Base-by-base conservation (phyloP, 2,888 invertebrate species). In the Sphaerophoria taeniata region DNA sequence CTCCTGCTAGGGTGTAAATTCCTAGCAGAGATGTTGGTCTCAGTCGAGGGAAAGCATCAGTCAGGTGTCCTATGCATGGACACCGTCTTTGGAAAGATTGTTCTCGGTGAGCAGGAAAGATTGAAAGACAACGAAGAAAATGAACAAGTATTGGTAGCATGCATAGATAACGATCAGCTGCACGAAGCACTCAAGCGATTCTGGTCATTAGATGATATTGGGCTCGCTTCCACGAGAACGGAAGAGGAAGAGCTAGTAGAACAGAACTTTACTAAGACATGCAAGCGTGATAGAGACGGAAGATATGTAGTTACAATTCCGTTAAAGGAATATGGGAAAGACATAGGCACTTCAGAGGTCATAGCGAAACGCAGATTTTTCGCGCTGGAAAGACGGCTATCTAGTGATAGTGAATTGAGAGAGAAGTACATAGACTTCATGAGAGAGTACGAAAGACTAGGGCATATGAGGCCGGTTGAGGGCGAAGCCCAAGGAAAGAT, bases 241-340 rank as follows among this genome's bases (percentile, higher is more conserved):
- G 9, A 47, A 24, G 70, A 56, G 31, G 14, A 70, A 34, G 70
- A 70, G 31, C 16, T n/a, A 11, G 71, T 49, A 16, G 58, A 71
- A 12, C 7, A 49, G 12, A 58, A 58, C 16, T 71, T 71, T 12
- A 7, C 49, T n/a, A 36, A 58, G 7, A 71, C 71, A 24, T 36
- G 24, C 7, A n/a, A 11, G 1, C 31, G 70, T 45, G 49, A 70
- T 6, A 7, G 33, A 12, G 16, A 24, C 14, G 60, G 60, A 6
- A 60, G 12, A 12, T 60, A 43, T 43, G 11, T 60, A 7, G 60
- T 60, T 2, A 60, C 43, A 2, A 60, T 43, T 43, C 60, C 43
- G 6, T n/a, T 60, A 3, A 60, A 60, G 12, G 43, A 43, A 49
- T 49, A 24, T 24, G 24, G 24, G 24, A 24, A 24, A 24, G 24